Percentiles rank a stretch among this genome's conserved stretches.
Evolutionary conservation across 2,113 vertebrate species (phyloP).

Genomic region (Oncorhynchus clarkii): DNA sequence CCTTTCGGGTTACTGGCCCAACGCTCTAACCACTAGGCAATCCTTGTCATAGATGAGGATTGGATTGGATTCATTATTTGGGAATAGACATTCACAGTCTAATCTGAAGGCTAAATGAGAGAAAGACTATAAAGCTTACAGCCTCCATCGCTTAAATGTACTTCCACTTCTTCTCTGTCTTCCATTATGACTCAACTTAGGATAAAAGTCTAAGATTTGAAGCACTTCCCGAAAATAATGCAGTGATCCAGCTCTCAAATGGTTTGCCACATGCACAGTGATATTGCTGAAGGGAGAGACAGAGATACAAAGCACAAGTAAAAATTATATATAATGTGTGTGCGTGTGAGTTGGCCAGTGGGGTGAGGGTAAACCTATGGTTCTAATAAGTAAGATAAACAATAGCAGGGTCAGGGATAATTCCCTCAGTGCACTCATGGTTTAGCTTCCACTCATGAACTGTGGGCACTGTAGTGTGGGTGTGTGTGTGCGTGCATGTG

Average conservation of each 20-base stretch:
- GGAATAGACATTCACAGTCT: not conserved
- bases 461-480: constrained; percentile 2
- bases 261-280: constrained; percentile 47
- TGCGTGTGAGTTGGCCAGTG: not conserved
- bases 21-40: no score
- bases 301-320: constrained; percentile 23
- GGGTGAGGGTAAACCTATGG: constrained; percentile 16
- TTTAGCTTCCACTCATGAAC: not conserved
- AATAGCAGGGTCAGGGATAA: not conserved
- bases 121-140: not conserved
- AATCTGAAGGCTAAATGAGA: not conserved
- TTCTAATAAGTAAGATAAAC: constrained; percentile 2
- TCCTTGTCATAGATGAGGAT: not conserved
- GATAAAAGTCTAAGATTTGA: constrained; percentile 49
- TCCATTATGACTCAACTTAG: constrained; percentile 47
- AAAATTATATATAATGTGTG: not conserved
- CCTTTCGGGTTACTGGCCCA: no score
- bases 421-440: constrained; percentile 19
- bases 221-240: constrained; percentile 11
- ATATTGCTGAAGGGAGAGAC: constrained; percentile 47
- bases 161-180: no score
- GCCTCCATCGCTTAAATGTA: not conserved
- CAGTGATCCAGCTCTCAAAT: constrained; percentile 49
- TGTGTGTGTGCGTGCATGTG: no score
- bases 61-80: not conserved